Evolutionary conservation across 2,888 invertebrate species (phyloP), one percentile per base, ranked within the genome.

Genomic region (Acanthosepion esculentum): DNA sequence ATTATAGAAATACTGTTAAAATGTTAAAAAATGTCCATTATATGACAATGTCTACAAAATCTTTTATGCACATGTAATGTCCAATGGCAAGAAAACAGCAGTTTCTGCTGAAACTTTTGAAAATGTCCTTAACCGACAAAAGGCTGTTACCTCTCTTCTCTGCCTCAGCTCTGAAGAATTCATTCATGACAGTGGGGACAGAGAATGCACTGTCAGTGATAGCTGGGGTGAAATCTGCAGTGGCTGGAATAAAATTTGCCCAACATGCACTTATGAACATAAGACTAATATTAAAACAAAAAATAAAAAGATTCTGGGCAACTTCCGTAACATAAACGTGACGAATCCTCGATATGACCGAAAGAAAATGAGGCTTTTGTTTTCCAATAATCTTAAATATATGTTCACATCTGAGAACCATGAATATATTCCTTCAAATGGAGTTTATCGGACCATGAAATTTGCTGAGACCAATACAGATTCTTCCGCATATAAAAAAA

Each of bases 341-440:
- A n/a, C 29, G 5, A 53, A 93, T 29, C 6, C 48, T 12, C 50
- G 93, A 18, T 50, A 48, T 20, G 93, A 93, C 12, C 50, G 53
- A 5, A 93, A 50, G 53, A 93, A 50, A 93, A 48, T 93, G 53
- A 93, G 53, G 53, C 50, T 93, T 53, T 93, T 93, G 12, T 93
- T 93, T 53, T 53, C 93, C 5, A 48, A 8, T 26, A 93, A 93
- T 93, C 53, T 93, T 18, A 93, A 93, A 50, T 50, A n/a, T 18
- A 93, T 93, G 53, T 93, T 53, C 18, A 93, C 48, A n/a, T 48
- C 93, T 18, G 50, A 93, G 93, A 53, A 33, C n/a, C 53, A 93
- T 93, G 93, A 93, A 10, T 93, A 93, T 48, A 93, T 93, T 93
- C 93, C 50, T 23, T 93, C 53, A 20, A 93, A 93, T 50, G 93